Evolutionary conservation across 2,797 vertebrate species (phyloP).

Genomic region (Telmatherina bonti): DNA sequence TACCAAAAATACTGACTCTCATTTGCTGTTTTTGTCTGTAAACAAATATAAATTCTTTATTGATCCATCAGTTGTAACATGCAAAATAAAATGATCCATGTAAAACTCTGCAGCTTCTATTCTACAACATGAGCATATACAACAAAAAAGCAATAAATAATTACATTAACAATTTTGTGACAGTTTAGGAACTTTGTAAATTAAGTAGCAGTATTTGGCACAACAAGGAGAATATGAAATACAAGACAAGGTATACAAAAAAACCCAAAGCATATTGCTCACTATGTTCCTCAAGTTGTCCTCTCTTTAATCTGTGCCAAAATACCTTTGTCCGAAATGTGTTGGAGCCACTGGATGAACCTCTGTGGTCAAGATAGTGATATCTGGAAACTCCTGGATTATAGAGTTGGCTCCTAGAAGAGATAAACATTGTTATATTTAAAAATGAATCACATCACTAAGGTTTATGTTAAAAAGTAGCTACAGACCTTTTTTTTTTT

Average conservation of each 20-base stretch:
- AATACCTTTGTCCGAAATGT: constrained; percentile 97
- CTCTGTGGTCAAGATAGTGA: constrained; percentile 97
- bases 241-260: constrained; percentile 41
- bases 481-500: neutral
- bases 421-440: constrained; percentile 9
- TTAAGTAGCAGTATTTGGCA: constrained; percentile 60
- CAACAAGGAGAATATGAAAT: constrained; percentile 59
- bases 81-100: constrained; percentile 75
- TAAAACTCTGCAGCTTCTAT: constrained; percentile 42
- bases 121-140: constrained; percentile 31
- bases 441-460: neutral
- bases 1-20: constrained; percentile 41
- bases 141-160: constrained; percentile 44
- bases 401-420: constrained; percentile 95
- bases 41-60: constrained; percentile 80
- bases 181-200: constrained; percentile 45
- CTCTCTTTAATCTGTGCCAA: constrained; percentile 90
- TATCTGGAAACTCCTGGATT: constrained; percentile 98
- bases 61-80: constrained; percentile 66
- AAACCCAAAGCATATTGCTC: constrained; percentile 30
- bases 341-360: constrained; percentile 95
- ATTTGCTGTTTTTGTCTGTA: constrained; percentile 59
- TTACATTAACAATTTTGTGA: constrained; percentile 15
- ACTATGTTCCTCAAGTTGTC: constrained; percentile 58
- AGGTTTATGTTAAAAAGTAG: neutral